A percentile compares a stretch with the other conserved stretches of the same genome.
Evolutionary conservation across 2,888 invertebrate genomes (phyloP).

Genomic region (Lepidocyrtoides sp.): DNA sequence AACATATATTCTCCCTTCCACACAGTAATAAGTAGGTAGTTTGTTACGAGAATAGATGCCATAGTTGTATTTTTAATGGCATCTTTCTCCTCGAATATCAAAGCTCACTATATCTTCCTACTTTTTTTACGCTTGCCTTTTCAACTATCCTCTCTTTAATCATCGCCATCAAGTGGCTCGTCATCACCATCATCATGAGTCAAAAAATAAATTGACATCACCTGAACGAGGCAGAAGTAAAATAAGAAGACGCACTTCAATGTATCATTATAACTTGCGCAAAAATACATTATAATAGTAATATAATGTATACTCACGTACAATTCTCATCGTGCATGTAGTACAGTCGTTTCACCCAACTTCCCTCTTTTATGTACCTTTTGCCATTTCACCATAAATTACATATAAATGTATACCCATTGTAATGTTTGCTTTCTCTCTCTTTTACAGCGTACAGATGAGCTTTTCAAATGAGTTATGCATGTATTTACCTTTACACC

Average conservation of each 20-base stretch:
- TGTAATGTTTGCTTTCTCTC: neutral
- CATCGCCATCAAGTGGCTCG: conserved; percentile 51
- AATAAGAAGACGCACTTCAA: neutral
- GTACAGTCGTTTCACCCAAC: too few species aligned
- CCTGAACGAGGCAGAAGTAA: conserved; percentile 39
- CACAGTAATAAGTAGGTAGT: neutral
- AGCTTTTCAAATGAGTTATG: conserved; percentile 39
- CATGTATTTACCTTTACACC: too few species aligned
- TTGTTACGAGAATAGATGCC: neutral
- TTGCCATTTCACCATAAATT: conserved; percentile 13
- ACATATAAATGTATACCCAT: neutral
- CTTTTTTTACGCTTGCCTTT: conserved; percentile 20
- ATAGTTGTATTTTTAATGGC: neutral
- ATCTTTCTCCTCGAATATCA: conserved; percentile 35
- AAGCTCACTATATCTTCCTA: neutral
- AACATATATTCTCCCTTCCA: conserved; percentile 16
- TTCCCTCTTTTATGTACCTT: neutral
- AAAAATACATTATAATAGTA: neutral
- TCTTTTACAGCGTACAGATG: neutral
- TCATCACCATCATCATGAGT: conserved; percentile 49
- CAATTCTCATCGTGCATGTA: neutral
- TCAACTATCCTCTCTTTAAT: conserved; percentile 26
- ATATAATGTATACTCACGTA: neutral
- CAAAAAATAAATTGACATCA: conserved; percentile 64
- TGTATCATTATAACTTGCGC: neutral